Evolutionary conservation across 2,888 invertebrate genomes (phyloP), one percentile per base, ranked within the genome.

Genomic region (Apantesis nais): DNA sequence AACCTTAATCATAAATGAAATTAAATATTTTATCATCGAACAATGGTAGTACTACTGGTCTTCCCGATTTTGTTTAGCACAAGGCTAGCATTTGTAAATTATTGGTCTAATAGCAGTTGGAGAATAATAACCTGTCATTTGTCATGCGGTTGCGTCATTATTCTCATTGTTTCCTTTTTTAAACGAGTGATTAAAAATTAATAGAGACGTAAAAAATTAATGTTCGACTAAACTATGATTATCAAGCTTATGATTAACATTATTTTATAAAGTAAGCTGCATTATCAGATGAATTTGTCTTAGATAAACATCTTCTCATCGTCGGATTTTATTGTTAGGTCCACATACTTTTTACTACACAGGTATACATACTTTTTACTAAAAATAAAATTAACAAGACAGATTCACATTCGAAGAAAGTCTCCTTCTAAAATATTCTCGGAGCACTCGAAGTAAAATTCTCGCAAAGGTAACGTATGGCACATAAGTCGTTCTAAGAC

Each of bases 11-110:
- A 25, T 63, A 39, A 63, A 22, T 7, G 48, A 48, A 48, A 19
- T 44, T 25, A 41, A 44, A 44, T 63, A 63, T 41, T 44, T 63
- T 63, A 41, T 63, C 41, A 63, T 11, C 1, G 29, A 41, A 58
- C 58, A 58, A 58, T 58, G 58, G 16, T 58, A 29, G 29, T 16
- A 16, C 5, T 29, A 29, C 29, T 16, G 14, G 14, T 58, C 25
- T 29, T 58, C 58, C 58, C 29, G 29, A 58, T 58, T 29, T 29
- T 29, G 16, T 58, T 58, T 29, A 55, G 55, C 25, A 55, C 58
- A 58, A 58, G 58, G 58, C 16, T 29, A 58, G 5, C 58, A 16
- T 58, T 58, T 58, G 29, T 58, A 58, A 29, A 29, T 58, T 29
- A 58, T 29, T 55, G 25, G 25, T 29, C 58, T 16, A 29, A 16